Evolutionary conservation across 1,140 invertebrate species (phyloP).

Genomic region (Zaprionus ornatus): DNA sequence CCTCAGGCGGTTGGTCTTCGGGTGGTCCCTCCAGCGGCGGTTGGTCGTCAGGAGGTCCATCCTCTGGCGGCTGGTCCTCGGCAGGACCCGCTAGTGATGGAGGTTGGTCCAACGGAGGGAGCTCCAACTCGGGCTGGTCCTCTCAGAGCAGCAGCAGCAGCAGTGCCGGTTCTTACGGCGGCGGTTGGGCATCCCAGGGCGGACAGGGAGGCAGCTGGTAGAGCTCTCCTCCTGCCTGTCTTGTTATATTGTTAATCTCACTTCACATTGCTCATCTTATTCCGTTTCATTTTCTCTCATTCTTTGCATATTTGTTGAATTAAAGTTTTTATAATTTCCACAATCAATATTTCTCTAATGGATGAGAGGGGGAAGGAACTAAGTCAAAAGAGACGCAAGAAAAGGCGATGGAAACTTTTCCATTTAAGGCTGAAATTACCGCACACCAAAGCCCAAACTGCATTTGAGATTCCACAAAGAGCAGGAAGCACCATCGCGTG

Average conservation of each 20-base stretch:
- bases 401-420: constrained; percentile 71
- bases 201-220: constrained; percentile 59
- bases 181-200: constrained; percentile 39
- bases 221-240: background rate
- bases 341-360: constrained; percentile 35
- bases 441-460: constrained; percentile 43
- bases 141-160: constrained; percentile 3
- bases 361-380: background rate
- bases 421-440: constrained; percentile 57
- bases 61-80: constrained; percentile 37
- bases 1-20: constrained; percentile 19
- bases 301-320: constrained; percentile 59
- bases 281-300: constrained; percentile 24
- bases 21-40: constrained; percentile 22
- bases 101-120: constrained; percentile 29
- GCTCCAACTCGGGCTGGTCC: constrained; percentile 37
- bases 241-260: constrained; percentile 56
- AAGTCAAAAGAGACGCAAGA: constrained; percentile 23
- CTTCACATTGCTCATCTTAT: constrained; percentile 34
- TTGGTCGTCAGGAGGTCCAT: constrained; percentile 33
- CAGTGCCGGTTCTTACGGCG: constrained; percentile 30
- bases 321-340: constrained; percentile 65
- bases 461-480: constrained; percentile 32
- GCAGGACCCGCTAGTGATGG: constrained; percentile 22
- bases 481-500: constrained; percentile 23